These are phyloP conservation scores for Syndactyla subalaris DNA, from an alignment of 2,797 vertebrate genomes.

Conservation along the genomic window DNA sequence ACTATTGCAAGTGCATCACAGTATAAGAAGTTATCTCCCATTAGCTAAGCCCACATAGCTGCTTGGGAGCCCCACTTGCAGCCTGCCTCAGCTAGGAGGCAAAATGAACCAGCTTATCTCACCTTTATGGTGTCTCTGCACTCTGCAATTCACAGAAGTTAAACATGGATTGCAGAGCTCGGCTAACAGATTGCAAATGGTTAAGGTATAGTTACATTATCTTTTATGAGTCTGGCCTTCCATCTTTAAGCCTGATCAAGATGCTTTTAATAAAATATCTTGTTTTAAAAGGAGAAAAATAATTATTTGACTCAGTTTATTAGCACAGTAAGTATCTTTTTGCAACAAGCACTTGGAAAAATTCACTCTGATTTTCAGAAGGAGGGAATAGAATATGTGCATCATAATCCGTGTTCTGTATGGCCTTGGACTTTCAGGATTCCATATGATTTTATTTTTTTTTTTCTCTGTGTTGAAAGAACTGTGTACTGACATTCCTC, in stretches of 20 bases:
- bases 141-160: background rate
- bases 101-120: background rate
- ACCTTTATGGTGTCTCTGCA: background rate
- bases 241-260: background rate
- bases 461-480: background rate
- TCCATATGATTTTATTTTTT: background rate
- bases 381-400: background rate
- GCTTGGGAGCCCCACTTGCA: background rate
- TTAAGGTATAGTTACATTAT: background rate
- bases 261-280: background rate
- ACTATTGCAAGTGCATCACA: slow-evolving; percentile 46
- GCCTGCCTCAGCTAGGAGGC: background rate
- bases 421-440: background rate
- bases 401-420: background rate
- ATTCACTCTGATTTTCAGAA: background rate
- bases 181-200: background rate
- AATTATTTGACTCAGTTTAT: background rate
- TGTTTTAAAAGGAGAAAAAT: background rate
- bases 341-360: background rate
- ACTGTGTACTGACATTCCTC: background rate
- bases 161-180: background rate
- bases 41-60: slow-evolving; percentile 9
- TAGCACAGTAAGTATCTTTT: background rate
- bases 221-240: background rate
- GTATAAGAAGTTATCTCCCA: slow-evolving; percentile 31